Evolutionary conservation across 64 coral and sea anemone species (phyloP).

Genomic region (Pachyseris speciosa): DNA sequence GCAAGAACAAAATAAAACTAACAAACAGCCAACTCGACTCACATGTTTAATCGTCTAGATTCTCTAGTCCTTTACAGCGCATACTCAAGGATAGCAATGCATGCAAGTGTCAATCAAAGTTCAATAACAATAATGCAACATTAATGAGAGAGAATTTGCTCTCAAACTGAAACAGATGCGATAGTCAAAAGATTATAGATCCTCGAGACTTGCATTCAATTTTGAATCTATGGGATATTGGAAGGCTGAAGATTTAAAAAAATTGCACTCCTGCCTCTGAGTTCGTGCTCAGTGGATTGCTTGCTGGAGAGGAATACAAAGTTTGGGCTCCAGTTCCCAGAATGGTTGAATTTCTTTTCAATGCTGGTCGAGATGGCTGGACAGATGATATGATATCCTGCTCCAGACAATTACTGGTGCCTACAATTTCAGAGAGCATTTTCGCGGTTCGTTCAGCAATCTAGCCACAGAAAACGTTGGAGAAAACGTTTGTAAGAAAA

Average conservation of each 20-base stretch:
- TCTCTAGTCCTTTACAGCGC: constrained; percentile 40
- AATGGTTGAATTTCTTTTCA: constrained; percentile 73
- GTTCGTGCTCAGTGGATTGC: constrained; percentile 54
- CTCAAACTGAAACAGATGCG: constrained; percentile 67
- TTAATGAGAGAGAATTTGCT: constrained; percentile 45
- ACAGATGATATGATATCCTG: constrained; percentile 65
- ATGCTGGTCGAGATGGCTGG: constrained; percentile 74
- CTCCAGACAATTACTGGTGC: constrained; percentile 82
- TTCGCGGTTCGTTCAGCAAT: constrained; percentile 64
- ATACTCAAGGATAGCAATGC: too few species aligned
- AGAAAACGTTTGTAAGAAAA: constrained; percentile 83
- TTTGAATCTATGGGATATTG: constrained; percentile 69
- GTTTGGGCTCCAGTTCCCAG: constrained; percentile 74
- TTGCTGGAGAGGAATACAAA: constrained; percentile 58
- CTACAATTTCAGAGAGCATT: constrained; percentile 76
- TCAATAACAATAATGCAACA: too few species aligned
- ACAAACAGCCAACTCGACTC: too few species aligned
- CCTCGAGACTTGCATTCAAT: constrained; percentile 64
- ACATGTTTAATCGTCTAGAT: constrained; percentile 77
- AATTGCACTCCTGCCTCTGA: constrained; percentile 63
- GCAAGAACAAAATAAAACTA: too few species aligned
- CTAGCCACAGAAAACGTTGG: constrained; percentile 73
- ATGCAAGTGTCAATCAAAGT: too few species aligned
- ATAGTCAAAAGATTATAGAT: constrained; percentile 66
- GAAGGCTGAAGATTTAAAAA: constrained; percentile 73